A percentile compares a stretch with the other conserved stretches of the same genome.
These are phyloP conservation scores for Mactra quadrangularis DNA, from an alignment of 1,140 invertebrate species.

Conservation along the genomic window DNA sequence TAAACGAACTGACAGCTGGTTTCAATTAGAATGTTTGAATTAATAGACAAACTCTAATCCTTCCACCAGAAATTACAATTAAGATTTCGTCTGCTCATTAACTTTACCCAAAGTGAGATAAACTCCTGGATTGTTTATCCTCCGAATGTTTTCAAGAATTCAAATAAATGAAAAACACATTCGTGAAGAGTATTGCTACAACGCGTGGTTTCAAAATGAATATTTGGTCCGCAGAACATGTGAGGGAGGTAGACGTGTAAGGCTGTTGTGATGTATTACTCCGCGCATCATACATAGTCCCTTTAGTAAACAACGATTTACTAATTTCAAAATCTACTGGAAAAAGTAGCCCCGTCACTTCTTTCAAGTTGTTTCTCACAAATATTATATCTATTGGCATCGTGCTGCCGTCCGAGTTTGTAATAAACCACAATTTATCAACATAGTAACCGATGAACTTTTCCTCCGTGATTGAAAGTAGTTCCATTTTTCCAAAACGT, in stretches of 20 bases:
- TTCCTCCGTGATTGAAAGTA: constrained; percentile 6
- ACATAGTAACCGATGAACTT: constrained; percentile 38
- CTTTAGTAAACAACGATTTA: constrained; percentile 48
- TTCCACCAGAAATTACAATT: no score
- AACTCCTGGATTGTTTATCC: no score
- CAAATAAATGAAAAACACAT: no score
- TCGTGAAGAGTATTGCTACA: no score
- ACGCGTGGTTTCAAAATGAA: no score
- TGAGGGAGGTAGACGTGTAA: constrained; percentile 17
- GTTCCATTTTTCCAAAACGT: constrained; percentile 53
- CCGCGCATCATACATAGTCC: constrained; percentile 10
- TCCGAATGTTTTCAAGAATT: no score
- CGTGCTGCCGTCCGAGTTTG: constrained; percentile 41
- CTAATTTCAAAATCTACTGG: constrained; percentile 32
- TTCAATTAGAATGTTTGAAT: no score
- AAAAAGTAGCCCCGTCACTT: constrained; percentile 42
- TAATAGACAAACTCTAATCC: no score
- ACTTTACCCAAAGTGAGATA: no score
- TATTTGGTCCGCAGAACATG: constrained; percentile 6
- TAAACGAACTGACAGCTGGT: no score
- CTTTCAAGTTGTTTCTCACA: background rate
- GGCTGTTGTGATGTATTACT: background rate
- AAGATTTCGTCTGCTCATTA: no score
- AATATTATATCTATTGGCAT: constrained; percentile 23
- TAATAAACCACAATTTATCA: constrained; percentile 53